Percentiles rank a stretch among this genome's conserved stretches.
Evolutionary conservation across 2,888 invertebrate genomes (phyloP).

Genomic region (Osmoderma eremita): DNA sequence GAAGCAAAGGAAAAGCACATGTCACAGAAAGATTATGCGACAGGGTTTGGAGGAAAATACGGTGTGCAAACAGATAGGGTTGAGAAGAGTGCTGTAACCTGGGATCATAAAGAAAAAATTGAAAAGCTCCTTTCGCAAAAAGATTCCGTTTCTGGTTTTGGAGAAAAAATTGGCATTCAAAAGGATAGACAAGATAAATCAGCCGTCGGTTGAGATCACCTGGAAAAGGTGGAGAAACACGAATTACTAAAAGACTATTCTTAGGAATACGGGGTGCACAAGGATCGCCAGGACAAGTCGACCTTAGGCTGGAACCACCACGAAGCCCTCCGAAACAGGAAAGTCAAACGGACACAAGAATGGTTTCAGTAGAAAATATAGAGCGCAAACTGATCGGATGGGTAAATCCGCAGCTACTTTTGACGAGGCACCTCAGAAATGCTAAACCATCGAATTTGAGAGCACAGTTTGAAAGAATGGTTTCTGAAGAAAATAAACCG

Average conservation of each 20-base stretch:
- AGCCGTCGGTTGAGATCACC: conserved; percentile 89
- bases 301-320: conserved; percentile 84
- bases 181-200: conserved; percentile 81
- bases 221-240: conserved; percentile 82
- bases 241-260: conserved; percentile 79
- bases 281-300: conserved; percentile 77
- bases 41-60: conserved; percentile 84
- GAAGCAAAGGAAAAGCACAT: conserved; percentile 86
- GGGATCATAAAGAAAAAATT: conserved; percentile 80
- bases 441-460: conserved; percentile 82
- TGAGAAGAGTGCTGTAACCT: conserved; percentile 81
- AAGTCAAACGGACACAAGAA: conserved; percentile 77
- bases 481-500: conserved; percentile 49
- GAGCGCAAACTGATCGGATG: conserved; percentile 79
- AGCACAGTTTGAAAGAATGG: conserved; percentile 88
- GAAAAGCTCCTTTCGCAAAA: conserved; percentile 82
- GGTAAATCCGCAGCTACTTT: conserved; percentile 85
- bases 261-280: conserved; percentile 76
- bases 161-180: conserved; percentile 88
- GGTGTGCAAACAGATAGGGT: conserved; percentile 79
- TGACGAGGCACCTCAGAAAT: conserved; percentile 73
- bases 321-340: conserved; percentile 74
- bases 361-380: conserved; percentile 86
- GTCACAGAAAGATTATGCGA: conserved; percentile 81
- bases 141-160: conserved; percentile 82